A percentile compares a stretch with the other conserved stretches of the same genome.
Conservation (phyloP, 2,113 vertebrate genomes). For the Globicephala melas region DNA sequence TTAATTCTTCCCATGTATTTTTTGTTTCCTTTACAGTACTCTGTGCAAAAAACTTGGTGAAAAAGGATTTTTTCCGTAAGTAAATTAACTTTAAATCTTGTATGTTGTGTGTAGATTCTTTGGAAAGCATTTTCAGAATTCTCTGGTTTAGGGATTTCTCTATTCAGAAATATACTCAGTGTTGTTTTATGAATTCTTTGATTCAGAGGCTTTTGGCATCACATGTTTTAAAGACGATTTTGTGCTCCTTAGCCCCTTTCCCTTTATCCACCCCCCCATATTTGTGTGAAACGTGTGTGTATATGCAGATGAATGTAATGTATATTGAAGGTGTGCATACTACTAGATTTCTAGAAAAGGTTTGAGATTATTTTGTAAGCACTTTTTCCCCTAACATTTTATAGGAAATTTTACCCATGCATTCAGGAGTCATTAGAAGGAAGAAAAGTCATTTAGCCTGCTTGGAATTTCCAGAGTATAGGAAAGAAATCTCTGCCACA, state of each 20-base stretch:
- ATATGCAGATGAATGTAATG: not conserved
- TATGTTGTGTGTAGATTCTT: not conserved
- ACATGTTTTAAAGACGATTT: not conserved
- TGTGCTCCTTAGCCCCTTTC: not conserved
- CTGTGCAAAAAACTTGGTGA: conserved; percentile 98
- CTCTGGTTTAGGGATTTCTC: conserved; percentile 31
- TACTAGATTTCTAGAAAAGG: conserved; percentile 22
- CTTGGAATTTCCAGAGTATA: conserved; percentile 36
- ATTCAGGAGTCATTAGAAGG: conserved; percentile 29
- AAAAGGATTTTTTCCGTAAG: conserved; percentile 99
- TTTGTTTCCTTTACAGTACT: conserved; percentile 89
- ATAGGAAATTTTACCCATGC: not conserved
- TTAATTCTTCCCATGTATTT: conserved; percentile 71
- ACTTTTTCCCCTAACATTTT: not conserved
- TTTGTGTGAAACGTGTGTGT: not conserved
- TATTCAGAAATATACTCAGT: conserved; percentile 30
- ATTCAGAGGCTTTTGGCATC: not conserved
- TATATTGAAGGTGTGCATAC: not conserved
- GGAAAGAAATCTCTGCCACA: conserved; percentile 31
- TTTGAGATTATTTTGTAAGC: conserved; percentile 2
- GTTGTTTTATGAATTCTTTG: conserved; percentile 44
- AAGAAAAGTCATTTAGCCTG: conserved; percentile 18
- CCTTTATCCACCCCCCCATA: not conserved
- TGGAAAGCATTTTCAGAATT: conserved; percentile 45
- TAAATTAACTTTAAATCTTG: conserved; percentile 80